These are phyloP conservation scores for Drosophila crucigera DNA, from an alignment of 2,888 invertebrate species.

Conservation along the genomic window DNA sequence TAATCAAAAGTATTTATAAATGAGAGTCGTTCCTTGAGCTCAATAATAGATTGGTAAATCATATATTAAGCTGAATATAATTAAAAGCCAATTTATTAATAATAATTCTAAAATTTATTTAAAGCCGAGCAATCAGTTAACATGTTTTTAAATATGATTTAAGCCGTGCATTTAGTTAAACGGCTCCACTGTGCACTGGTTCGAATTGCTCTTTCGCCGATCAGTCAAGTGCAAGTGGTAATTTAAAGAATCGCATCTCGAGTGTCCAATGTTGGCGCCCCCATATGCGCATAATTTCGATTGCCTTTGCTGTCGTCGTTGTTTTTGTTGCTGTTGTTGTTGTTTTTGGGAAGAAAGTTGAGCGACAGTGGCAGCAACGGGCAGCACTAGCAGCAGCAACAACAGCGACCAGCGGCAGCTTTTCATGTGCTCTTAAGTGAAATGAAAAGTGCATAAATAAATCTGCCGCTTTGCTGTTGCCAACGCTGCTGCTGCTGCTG, in stretches of 20 bases:
- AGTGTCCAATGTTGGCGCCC: conserved; percentile 73
- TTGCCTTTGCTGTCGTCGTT: conserved; percentile 21
- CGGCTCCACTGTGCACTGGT: conserved; percentile 43
- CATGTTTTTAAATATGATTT: background rate
- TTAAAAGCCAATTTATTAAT: background rate
- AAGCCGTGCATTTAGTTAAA: background rate
- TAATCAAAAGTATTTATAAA: background rate
- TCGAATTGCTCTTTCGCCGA: conserved; percentile 35
- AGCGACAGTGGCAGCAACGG: conserved; percentile 38
- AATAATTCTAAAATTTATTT: background rate
- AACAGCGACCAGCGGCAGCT: conserved; percentile 50
- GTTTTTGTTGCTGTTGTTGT: background rate
- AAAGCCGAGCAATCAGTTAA: background rate
- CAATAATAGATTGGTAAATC: background rate
- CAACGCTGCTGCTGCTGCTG: background rate
- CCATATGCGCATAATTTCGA: conserved; percentile 62
- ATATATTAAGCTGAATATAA: background rate
- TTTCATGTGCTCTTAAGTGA: conserved; percentile 76
- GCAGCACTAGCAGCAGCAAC: conserved; percentile 5
- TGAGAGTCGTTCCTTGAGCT: background rate
- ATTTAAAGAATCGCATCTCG: conserved; percentile 75
- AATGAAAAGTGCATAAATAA: conserved; percentile 81
- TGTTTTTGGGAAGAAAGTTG: conserved; percentile 65
- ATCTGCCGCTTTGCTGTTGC: conserved; percentile 57
- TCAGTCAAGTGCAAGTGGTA: conserved; percentile 79